Evolutionary conservation across 1,140 invertebrate species (phyloP).

Genomic region (Sweltsa coloradensis): DNA sequence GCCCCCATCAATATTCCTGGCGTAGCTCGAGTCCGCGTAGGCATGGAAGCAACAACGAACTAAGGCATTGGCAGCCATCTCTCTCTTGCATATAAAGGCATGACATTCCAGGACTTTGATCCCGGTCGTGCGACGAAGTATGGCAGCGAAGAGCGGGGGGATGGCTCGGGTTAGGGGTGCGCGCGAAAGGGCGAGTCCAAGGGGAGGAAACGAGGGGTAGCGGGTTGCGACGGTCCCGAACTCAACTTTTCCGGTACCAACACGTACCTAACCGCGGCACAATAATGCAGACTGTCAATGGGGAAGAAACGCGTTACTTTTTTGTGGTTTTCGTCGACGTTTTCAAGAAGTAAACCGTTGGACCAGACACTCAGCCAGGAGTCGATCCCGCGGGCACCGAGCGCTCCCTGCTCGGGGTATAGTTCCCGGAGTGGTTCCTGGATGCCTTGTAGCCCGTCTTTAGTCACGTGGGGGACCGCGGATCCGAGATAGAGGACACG

Average conservation of each 20-base stretch:
- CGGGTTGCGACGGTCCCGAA: constrained; percentile 30
- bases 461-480: constrained; percentile 93
- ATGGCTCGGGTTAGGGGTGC: constrained; percentile 68
- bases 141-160: constrained; percentile 96
- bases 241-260: constrained; percentile 40
- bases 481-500: constrained; percentile 96
- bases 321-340: constrained; percentile 90
- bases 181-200: constrained; percentile 90
- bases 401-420: constrained; percentile 84
- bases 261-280: constrained; percentile 82
- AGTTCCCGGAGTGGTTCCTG: constrained; percentile 92
- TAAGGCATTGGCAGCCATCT: constrained; percentile 86
- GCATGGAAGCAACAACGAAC: constrained; percentile 91
- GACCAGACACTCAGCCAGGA: constrained; percentile 96
- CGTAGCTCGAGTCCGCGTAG: constrained; percentile 87
- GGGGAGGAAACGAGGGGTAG: constrained; percentile 78
- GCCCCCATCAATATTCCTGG: constrained; percentile 57
- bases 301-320: constrained; percentile 95
- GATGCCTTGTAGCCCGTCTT: constrained; percentile 93
- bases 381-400: constrained; percentile 82
- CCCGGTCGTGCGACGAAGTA: constrained; percentile 87
- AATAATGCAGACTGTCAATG: constrained; percentile 92
- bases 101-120: constrained; percentile 99
- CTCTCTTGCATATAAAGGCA: constrained; percentile 94
- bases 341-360: constrained; percentile 90